These are phyloP conservation scores for Climacteris rufus DNA, from an alignment of 2,113 vertebrate genomes.

Conservation along the genomic window DNA sequence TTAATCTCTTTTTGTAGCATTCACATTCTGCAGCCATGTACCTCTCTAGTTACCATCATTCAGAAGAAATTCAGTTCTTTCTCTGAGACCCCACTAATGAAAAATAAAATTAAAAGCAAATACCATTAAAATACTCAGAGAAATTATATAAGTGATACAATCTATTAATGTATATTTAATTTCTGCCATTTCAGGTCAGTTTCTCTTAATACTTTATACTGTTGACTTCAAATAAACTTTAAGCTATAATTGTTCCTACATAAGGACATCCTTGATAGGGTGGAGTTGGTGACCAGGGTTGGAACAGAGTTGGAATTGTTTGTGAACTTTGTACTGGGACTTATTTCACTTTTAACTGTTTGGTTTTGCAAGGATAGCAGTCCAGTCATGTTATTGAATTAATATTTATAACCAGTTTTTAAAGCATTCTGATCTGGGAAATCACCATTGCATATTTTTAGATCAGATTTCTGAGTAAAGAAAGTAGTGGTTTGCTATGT, in stretches of 20 bases:
- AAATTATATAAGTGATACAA: not conserved
- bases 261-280: not conserved
- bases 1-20: not conserved
- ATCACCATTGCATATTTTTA: constrained; percentile 41
- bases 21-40: accelerated
- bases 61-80: not conserved
- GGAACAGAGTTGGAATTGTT: constrained; percentile 28
- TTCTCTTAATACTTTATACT: not conserved
- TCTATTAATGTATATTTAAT: not conserved
- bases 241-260: not conserved
- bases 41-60: not conserved
- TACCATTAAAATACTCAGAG: not conserved
- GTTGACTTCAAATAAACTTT: not conserved
- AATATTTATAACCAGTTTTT: constrained; percentile 23
- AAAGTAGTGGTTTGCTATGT: constrained; percentile 16
- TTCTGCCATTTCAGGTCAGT: not conserved
- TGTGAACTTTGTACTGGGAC: not conserved
- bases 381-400: not conserved
- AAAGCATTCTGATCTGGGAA: constrained; percentile 25
- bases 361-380: constrained; percentile 2
- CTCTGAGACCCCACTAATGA: not conserved
- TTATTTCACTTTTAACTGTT: constrained; percentile 20
- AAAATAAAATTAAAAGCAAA: not conserved
- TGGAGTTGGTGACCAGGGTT: not conserved
- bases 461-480: constrained; percentile 46